Percentiles rank a stretch among this genome's conserved stretches.
phyloP scores from a whole-genome alignment of 1,140 invertebrate species.

The Medauroidea extradentata region DNA sequence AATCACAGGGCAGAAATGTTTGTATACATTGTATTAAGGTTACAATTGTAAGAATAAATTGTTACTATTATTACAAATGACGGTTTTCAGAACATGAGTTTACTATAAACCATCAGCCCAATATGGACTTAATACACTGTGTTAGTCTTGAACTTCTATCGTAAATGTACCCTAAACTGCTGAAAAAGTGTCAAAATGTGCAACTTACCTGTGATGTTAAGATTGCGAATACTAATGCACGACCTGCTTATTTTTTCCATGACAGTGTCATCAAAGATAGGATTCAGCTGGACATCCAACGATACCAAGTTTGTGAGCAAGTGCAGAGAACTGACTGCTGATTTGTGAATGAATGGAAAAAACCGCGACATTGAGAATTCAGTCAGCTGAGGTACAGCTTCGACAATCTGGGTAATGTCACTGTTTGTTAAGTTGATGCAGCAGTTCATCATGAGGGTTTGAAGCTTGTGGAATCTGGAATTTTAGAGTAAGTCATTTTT shows the following conservation, averaged over 20 bases:
- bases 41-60: neutral
- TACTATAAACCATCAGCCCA: neutral
- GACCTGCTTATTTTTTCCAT: neutral
- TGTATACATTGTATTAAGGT: neutral
- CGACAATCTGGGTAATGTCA: neutral
- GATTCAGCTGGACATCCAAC: slow-evolving; percentile 8
- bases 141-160: too few species aligned
- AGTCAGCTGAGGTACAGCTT: slow-evolving; percentile 1
- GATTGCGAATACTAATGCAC: slow-evolving; percentile 1
- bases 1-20: neutral
- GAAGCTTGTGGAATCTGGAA: slow-evolving; percentile 1
- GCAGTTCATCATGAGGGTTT: neutral
- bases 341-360: neutral
- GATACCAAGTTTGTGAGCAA: neutral
- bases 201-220: slow-evolving; percentile 6
- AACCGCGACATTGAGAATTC: slow-evolving; percentile 1
- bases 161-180: too few species aligned
- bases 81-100: neutral
- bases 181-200: too few species aligned
- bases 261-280: slow-evolving; percentile 1
- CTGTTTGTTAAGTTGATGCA: slow-evolving; percentile 8
- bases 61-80: too few species aligned
- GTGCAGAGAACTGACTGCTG: neutral
- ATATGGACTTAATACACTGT: neutral
- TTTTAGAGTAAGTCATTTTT: too few species aligned